These are phyloP conservation scores for Lasioglossum baleicum DNA, from an alignment of 1,140 invertebrate species.

Conservation along the genomic window DNA sequence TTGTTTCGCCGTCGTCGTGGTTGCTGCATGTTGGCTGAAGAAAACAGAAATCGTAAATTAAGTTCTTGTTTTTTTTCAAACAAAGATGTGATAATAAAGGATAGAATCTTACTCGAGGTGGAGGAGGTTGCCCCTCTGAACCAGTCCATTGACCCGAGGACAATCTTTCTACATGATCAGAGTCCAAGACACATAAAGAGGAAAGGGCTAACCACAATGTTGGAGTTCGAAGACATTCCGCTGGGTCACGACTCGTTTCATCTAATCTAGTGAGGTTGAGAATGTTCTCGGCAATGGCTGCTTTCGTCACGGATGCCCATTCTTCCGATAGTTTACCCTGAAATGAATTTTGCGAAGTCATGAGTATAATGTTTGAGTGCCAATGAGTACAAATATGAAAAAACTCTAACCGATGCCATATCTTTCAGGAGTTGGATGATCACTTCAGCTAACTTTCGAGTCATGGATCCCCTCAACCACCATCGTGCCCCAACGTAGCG, in stretches of 20 bases:
- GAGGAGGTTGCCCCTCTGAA: constrained; percentile 81
- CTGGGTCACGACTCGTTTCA: constrained; percentile 86
- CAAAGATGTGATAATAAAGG: neutral
- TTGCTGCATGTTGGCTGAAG: constrained; percentile 92
- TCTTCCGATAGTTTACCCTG: constrained; percentile 91
- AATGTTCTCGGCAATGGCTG: constrained; percentile 95
- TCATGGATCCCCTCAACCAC: constrained; percentile 92
- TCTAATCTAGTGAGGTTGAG: constrained; percentile 90
- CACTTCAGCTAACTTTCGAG: constrained; percentile 90
- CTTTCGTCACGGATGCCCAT: constrained; percentile 94
- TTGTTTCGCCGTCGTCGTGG: constrained; percentile 97
- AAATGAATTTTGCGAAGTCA: constrained; percentile 8
- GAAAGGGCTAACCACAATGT: constrained; percentile 95
- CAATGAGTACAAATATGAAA: constrained; percentile 16
- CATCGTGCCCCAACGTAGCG: constrained; percentile 84
- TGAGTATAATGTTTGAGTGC: neutral
- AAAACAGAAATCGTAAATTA: neutral
- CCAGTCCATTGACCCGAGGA: constrained; percentile 87
- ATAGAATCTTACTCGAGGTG: constrained; percentile 81
- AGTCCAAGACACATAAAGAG: constrained; percentile 94
- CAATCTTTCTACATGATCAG: constrained; percentile 92
- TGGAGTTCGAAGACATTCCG: constrained; percentile 89
- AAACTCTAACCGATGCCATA: constrained; percentile 90
- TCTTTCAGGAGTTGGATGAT: constrained; percentile 94
- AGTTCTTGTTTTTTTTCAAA: neutral